Base-by-base conservation (phyloP, 1,140 invertebrate species). In the Drosophila setifemur region DNA sequence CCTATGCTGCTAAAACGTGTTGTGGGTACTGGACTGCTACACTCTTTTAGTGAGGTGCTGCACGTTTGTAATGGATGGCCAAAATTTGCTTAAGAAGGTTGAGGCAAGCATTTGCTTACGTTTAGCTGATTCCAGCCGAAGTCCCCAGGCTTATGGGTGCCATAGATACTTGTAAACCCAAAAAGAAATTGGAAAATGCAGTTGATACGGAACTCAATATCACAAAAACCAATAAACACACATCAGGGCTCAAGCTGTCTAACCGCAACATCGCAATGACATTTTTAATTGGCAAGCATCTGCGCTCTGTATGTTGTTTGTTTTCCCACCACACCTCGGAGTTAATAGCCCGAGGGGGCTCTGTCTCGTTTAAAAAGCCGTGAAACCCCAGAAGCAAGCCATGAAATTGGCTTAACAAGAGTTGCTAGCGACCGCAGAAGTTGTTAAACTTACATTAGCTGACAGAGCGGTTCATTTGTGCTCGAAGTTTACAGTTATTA, bases 381-480 rank as follows among this genome's bases (percentile, higher is more conserved):
- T 35, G 19, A 29, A 29, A 45, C 19, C 37, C 19, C 16, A 37
- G 19, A 64, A 64, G 26, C 11, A 16, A 66, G 49, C 39, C 44
- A 57, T 85, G 60, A 86, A 85, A 85, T 86, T 85, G 79, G 79
- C 79, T 85, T 85, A 86, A 79, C 74, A 79, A 79, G 79, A 60
- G 64, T 79, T 54, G 68, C 55, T 42, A 50, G 73, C 76, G 26
- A 71, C 76, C 77, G 54, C 76, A 75, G 63, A 73, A 83, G 42
- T 75, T 67, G 74, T 74, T 70, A 83, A 82, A 78, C 53, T 83
- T 64, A 35, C 79, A 79, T 85, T 83, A 85, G 73, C 67, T 18
- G 53, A 11, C 43, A 39, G 14, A 19, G 14, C 8, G 29, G 48
- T 68, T 25, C 50, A 26, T 50, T 21, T 21, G 18, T 35, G 31